phyloP scores from a whole-genome alignment of 2,797 vertebrate genomes.

The Ammospiza maritima region DNA sequence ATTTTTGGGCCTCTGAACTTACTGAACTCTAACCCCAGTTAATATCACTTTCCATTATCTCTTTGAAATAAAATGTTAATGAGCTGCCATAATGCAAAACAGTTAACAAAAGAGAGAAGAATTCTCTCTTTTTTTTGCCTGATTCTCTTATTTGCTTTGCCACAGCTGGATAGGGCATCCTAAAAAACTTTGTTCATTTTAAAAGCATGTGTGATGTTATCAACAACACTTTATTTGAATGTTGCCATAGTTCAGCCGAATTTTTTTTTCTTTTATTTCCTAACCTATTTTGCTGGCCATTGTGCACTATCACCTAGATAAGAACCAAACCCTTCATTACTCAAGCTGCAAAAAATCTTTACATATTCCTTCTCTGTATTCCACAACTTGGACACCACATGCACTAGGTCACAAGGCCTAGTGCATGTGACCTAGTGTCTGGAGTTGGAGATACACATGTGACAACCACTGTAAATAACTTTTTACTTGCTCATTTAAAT shows the following conservation, averaged over 20 bases:
- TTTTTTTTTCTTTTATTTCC: background rate
- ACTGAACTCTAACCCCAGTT: background rate
- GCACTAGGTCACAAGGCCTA: background rate
- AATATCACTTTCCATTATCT: background rate
- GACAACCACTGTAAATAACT: background rate
- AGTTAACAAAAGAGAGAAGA: background rate
- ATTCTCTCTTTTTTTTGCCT: background rate
- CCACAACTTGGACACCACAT: background rate
- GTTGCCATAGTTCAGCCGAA: background rate
- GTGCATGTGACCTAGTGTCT: too few relatives aligned
- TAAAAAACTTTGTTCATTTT: background rate
- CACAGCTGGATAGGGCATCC: background rate
- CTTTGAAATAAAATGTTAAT: background rate
- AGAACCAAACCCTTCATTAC: background rate
- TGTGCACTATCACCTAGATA: background rate
- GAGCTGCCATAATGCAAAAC: background rate
- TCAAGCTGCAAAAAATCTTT: background rate
- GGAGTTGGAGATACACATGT: background rate
- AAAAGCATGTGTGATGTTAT: background rate
- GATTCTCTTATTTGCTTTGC: background rate
- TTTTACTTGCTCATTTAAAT: background rate
- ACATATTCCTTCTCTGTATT: background rate
- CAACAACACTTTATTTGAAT: background rate
- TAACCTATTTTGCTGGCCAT: background rate
- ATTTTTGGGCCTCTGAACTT: background rate